These are phyloP conservation scores for Sitophilus oryzae DNA, from an alignment of 1,140 invertebrate species.

Conservation along the genomic window DNA sequence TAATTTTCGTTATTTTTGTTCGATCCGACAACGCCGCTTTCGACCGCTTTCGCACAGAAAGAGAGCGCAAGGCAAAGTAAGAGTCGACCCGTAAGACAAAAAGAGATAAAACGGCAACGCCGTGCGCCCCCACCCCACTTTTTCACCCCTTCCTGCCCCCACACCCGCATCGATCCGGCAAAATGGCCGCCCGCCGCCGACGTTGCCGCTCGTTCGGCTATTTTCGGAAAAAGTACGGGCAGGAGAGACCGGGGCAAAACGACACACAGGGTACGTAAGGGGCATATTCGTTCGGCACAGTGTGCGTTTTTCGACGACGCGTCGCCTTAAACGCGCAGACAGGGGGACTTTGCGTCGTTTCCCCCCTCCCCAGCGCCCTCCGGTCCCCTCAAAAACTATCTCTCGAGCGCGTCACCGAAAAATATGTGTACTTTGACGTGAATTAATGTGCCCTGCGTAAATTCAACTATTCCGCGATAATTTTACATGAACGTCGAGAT, in stretches of 20 bases:
- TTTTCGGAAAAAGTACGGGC: neutral
- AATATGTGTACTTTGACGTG: constrained; percentile 44
- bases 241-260: neutral
- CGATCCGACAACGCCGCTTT: too few relatives aligned
- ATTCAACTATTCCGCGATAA: constrained; percentile 43
- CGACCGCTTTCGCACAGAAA: neutral
- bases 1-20: too few relatives aligned
- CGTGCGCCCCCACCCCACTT: constrained; percentile 33
- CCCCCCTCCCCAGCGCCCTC: too few relatives aligned
- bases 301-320: constrained; percentile 39
- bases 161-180: constrained; percentile 39
- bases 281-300: constrained; percentile 29
- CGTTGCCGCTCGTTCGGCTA: neutral
- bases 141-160: constrained; percentile 11
- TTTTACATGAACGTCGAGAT: constrained; percentile 37
- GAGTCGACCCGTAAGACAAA: constrained; percentile 35
- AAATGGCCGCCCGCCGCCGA: constrained; percentile 37
- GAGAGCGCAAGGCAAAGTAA: neutral
- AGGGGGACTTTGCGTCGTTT: too few relatives aligned
- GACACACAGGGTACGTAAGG: constrained; percentile 18
- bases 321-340: neutral
- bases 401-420: constrained; percentile 41
- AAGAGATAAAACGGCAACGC: constrained; percentile 42
- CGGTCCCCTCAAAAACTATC: constrained; percentile 41
- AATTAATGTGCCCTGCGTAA: constrained; percentile 43